Percentiles rank a stretch among this genome's conserved stretches.
Evolutionary conservation across 2,888 invertebrate genomes (phyloP).

Genomic region (Taphrorychus bicolor): DNA sequence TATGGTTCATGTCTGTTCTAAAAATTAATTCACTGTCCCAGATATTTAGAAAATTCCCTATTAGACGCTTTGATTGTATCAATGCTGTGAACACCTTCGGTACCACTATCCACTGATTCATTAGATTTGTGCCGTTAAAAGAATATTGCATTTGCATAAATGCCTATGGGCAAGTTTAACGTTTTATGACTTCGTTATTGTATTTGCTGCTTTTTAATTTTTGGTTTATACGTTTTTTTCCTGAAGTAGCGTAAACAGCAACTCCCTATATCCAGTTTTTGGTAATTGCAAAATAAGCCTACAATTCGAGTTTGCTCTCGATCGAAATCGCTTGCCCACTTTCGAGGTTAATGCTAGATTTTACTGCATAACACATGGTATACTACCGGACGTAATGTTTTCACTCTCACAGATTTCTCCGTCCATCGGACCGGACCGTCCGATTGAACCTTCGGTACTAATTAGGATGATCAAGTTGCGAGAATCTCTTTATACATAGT

Average conservation of each 20-base stretch:
- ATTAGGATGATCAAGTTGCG: slow-evolving; percentile 4
- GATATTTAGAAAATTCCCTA: slow-evolving; percentile 15
- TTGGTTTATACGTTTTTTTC: no score
- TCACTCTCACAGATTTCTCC: slow-evolving; percentile 35
- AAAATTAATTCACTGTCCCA: slow-evolving; percentile 27
- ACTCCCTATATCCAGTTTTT: background rate
- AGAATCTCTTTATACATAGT: background rate
- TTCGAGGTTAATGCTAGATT: slow-evolving; percentile 17
- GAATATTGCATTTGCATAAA: background rate
- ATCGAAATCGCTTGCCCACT: background rate
- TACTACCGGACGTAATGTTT: slow-evolving; percentile 24
- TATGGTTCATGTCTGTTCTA: slow-evolving; percentile 9
- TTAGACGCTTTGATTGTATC: background rate
- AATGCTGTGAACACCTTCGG: background rate
- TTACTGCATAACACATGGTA: slow-evolving; percentile 21
- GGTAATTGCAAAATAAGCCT: background rate
- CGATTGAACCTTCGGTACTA: slow-evolving; percentile 7
- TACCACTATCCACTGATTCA: background rate
- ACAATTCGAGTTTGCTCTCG: background rate
- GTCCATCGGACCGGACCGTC: no score
- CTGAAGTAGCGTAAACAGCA: no score
- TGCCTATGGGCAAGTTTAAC: background rate
- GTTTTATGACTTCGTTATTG: no score
- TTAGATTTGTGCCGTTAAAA: background rate
- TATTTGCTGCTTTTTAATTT: no score